These are phyloP conservation scores for Carcina quercana DNA, from an alignment of 2,888 invertebrate genomes.

Conservation along the genomic window DNA sequence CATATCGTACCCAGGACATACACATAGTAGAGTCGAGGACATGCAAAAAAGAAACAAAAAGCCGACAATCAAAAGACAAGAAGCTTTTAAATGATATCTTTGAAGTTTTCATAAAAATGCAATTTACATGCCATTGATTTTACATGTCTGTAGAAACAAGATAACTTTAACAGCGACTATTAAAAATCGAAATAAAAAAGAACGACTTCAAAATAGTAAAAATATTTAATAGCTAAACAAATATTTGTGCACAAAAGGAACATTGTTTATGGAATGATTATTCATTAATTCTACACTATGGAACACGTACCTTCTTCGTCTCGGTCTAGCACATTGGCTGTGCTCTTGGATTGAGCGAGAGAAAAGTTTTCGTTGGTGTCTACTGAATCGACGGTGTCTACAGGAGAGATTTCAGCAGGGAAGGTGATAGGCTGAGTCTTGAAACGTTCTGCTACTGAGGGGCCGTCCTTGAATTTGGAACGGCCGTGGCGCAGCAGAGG, in stretches of 20 bases:
- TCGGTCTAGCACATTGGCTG: constrained; percentile 63
- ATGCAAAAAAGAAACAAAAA: constrained; percentile 70
- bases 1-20: constrained; percentile 60
- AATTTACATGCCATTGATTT: constrained; percentile 47
- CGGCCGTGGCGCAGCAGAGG: constrained; percentile 65
- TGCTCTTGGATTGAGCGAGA: constrained; percentile 57
- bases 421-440: constrained; percentile 84
- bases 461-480: constrained; percentile 57
- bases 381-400: constrained; percentile 18
- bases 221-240: constrained; percentile 1
- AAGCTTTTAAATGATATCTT: constrained; percentile 35
- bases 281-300: background rate
- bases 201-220: background rate
- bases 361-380: constrained; percentile 32
- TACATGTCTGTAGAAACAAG: constrained; percentile 11
- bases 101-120: constrained; percentile 38
- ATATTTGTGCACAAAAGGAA: constrained; percentile 2
- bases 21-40: constrained; percentile 66
- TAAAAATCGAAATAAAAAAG: background rate
- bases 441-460: constrained; percentile 68
- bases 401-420: constrained; percentile 48
- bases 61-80: constrained; percentile 67
- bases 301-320: constrained; percentile 66
- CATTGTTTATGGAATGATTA: no score
- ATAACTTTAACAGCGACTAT: constrained; percentile 5